Evolutionary conservation across 2,888 invertebrate genomes (phyloP), one percentile per base, ranked within the genome.

Genomic region (Phyllotreta cruciferae): DNA sequence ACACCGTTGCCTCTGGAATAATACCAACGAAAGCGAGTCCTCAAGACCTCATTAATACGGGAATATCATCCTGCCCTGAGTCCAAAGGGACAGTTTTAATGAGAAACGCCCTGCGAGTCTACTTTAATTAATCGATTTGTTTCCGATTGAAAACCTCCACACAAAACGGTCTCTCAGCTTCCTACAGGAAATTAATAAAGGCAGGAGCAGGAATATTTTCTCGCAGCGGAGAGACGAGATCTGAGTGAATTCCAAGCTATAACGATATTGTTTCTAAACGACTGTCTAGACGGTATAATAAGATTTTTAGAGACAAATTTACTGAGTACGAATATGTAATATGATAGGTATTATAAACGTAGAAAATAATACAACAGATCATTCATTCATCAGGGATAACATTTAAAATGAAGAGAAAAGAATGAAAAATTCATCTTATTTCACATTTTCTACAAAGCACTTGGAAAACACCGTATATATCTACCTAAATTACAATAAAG

Each of bases 61-160:
- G 58, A 57, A 58, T 58, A 58, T 52, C 44, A 58, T 58, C 52
- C 58, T 13, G 36, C 14, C 52, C 38, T 36, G 9, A 50, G 58
- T 58, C 52, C 58, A 58, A 58, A 58, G 58, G 58, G 58, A 58
- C 58, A 58, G 41, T 58, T 58, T 58, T 50, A 58, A 58, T 58
- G 58, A 58, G 44, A 50, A 50, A 52, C 52, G 52, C 52, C 52
- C 50, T 14, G 9, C 52, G 52, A 52, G 39, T 52, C 36, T 42
- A 50, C 52, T 35, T 58, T 44, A 58, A 58, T 58, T 52, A 52
- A 58, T 58, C 58, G 42, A 42, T 52, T 44, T 58, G 57, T 41
- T 58, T 58, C 35, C 57, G 41, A 58, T 58, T 41, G 42, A 58
- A 58, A 58, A 58, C 49, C 39, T 58, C 11, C 42, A 24, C 13